A percentile compares a stretch with the other conserved stretches of the same genome.
Conservation (phyloP, 2,113 vertebrate genomes). For the Oncorhynchus kisutch region DNA sequence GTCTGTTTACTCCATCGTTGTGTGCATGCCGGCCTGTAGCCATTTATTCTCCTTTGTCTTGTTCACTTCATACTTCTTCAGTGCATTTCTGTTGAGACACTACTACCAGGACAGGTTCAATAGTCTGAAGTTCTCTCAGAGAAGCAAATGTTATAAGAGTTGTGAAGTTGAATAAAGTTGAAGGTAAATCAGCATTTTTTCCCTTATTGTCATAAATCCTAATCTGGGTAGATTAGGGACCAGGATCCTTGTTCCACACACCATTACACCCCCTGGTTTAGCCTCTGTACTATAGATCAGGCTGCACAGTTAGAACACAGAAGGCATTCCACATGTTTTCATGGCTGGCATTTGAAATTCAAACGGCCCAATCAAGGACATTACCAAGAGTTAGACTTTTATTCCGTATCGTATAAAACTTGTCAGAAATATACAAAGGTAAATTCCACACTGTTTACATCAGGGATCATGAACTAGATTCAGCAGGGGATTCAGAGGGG, state of each 20-base stretch:
- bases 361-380: no score
- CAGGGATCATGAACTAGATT: no score
- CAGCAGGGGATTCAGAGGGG: no score
- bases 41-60: slow-evolving; percentile 63
- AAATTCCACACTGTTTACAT: not conserved
- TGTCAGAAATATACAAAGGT: not conserved
- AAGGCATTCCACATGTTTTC: no score
- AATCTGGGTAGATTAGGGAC: no score
- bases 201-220: slow-evolving; percentile 56
- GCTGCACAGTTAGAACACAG: not conserved
- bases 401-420: not conserved
- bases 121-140: slow-evolving; percentile 63
- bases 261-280: not conserved
- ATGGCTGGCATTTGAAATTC: no score
- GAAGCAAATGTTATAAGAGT: slow-evolving; percentile 62
- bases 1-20: slow-evolving; percentile 53
- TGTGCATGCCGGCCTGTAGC: slow-evolving; percentile 73
- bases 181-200: slow-evolving; percentile 62
- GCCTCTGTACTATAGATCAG: not conserved
- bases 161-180: slow-evolving; percentile 74
- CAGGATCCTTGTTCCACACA: not conserved
- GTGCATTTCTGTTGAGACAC: slow-evolving; percentile 65
- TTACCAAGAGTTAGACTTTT: no score
- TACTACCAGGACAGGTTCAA: slow-evolving; percentile 44
- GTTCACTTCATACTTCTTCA: slow-evolving; percentile 58